Conservation (phyloP, 2,113 vertebrate species). For the Ivindomyrus marchei region DNA sequence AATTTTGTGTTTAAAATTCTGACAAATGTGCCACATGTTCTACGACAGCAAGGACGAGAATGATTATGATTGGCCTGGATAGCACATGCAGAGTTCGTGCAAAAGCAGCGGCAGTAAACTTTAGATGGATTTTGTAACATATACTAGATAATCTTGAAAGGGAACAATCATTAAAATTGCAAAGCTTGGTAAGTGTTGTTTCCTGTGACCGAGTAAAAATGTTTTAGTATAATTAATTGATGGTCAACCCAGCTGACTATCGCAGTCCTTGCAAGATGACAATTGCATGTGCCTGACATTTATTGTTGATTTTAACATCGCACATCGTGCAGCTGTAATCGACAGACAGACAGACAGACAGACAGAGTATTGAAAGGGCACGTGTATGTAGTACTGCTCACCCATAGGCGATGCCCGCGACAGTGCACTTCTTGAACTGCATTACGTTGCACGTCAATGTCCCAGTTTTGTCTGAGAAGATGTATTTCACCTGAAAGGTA, state of each 20-base stretch:
- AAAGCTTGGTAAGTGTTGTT: background rate
- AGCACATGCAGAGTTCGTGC: background rate
- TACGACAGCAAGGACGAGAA: background rate
- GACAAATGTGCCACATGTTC: background rate
- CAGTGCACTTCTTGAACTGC: constrained; percentile 97
- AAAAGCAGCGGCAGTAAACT: background rate
- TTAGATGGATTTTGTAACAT: background rate
- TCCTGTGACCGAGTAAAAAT: background rate
- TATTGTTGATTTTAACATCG: background rate
- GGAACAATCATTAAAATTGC: background rate
- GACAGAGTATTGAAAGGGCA: background rate
- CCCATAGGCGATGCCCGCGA: constrained; percentile 94
- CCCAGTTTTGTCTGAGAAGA: constrained; percentile 98
- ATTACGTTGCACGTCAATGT: constrained; percentile 97
- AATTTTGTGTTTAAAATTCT: background rate
- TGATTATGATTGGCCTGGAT: background rate
- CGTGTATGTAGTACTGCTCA: constrained; percentile 38
- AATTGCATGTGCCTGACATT: background rate
- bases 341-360: background rate
- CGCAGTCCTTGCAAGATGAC: background rate
- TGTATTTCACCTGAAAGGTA: constrained; percentile 85
- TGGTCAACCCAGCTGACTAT: background rate
- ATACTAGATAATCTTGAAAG: background rate
- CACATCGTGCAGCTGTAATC: background rate
- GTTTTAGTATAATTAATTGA: background rate